These are phyloP conservation scores for Caenorhabditis sp. DNA, from an alignment of 2,888 invertebrate genomes.

Conservation along the genomic window DNA sequence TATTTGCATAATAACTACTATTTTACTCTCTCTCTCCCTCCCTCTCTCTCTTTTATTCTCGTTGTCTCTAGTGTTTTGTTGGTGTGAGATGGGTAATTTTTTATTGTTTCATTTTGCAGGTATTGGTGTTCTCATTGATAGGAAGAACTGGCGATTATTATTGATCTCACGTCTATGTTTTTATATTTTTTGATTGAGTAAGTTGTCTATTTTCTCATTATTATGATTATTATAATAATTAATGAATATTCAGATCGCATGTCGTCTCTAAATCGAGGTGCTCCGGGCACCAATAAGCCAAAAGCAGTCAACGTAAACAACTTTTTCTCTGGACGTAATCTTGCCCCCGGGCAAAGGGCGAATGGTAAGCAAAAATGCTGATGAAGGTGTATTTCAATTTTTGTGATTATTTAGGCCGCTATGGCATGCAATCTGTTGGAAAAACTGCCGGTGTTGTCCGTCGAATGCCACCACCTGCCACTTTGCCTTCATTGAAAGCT, in stretches of 20 bases:
- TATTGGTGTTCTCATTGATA: conserved; percentile 13
- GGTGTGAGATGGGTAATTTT: not conserved
- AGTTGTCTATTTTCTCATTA: conserved; percentile 12
- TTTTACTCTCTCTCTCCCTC: not conserved
- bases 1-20: not conserved
- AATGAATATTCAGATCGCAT: conserved; percentile 41
- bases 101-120: not conserved
- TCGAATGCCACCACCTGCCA: conserved; percentile 89
- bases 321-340: conserved; percentile 64
- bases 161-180: conserved; percentile 40
- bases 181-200: conserved; percentile 36
- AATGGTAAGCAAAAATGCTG: conserved; percentile 39
- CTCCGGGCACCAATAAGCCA: conserved; percentile 65
- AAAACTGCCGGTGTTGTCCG: conserved; percentile 93
- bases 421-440: conserved; percentile 96
- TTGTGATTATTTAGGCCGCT: conserved; percentile 78
- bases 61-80: not conserved
- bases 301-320: conserved; percentile 67
- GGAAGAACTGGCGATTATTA: conserved; percentile 35
- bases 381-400: not conserved
- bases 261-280: conserved; percentile 60
- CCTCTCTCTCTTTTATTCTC: not conserved
- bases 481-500: conserved; percentile 97
- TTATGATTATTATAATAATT: not conserved
- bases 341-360: conserved; percentile 53